phyloP scores from a whole-genome alignment of 1,140 invertebrate species.

The Teleopsis dalmanni region DNA sequence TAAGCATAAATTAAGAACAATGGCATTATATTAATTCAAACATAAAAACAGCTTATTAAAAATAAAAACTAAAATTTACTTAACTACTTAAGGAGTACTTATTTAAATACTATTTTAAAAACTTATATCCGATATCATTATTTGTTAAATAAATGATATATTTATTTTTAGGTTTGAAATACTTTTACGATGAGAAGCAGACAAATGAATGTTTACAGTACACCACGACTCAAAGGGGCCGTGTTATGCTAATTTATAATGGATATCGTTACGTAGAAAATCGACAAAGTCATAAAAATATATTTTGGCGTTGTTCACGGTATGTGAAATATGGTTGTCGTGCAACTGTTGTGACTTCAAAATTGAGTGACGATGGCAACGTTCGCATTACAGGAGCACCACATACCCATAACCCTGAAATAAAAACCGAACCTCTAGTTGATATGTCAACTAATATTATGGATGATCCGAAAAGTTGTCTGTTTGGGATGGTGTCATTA shows the following conservation, averaged over 20 bases:
- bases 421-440: conserved; percentile 24
- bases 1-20: conserved; percentile 27
- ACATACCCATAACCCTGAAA: conserved; percentile 36
- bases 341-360: conserved; percentile 39
- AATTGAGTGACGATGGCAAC: conserved; percentile 24
- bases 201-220: conserved; percentile 27
- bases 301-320: conserved; percentile 41
- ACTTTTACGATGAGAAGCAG: conserved; percentile 31
- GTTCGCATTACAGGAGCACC: conserved; percentile 33
- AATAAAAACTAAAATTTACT: too few species aligned
- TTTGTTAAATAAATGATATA: too few species aligned
- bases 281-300: conserved; percentile 39
- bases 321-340: conserved; percentile 41
- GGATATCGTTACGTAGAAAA: conserved; percentile 42
- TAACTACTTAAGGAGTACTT: too few species aligned
- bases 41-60: too few species aligned
- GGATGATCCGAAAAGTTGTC: conserved; percentile 19
- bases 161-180: conserved; percentile 26
- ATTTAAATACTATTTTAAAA: too few species aligned
- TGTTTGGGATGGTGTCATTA: conserved; percentile 12
- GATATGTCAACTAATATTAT: conserved; percentile 30
- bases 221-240: conserved; percentile 36
- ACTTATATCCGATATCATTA: too few species aligned
- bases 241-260: conserved; percentile 40
- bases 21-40: too few species aligned